These are phyloP conservation scores for Capromys pilorides DNA, from an alignment of 2,797 vertebrate species.

Conservation along the genomic window DNA sequence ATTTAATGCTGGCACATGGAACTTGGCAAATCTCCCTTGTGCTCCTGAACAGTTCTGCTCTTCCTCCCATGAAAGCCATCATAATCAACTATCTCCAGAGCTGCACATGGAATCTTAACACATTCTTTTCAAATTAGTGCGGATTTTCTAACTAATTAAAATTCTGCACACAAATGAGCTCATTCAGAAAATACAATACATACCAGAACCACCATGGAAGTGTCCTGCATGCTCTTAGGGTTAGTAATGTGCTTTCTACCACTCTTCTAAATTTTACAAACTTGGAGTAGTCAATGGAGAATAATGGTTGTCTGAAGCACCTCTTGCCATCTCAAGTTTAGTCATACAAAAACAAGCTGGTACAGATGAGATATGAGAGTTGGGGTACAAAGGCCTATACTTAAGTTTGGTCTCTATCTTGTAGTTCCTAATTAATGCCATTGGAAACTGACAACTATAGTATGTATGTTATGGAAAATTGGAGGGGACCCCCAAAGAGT, in stretches of 20 bases:
- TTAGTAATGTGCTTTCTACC: not conserved
- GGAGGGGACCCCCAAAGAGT: not conserved
- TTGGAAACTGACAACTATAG: not conserved
- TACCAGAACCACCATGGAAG: not conserved
- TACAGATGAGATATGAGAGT: not conserved
- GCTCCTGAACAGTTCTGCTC: not conserved
- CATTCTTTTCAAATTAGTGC: constrained; percentile 38
- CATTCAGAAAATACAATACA: not conserved
- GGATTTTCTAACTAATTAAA: constrained; percentile 25
- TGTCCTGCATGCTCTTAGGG: not conserved
- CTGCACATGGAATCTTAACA: constrained; percentile 9
- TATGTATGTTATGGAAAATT: not conserved
- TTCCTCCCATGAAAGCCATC: not conserved
- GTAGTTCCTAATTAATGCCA: not conserved
- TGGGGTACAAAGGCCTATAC: not conserved
- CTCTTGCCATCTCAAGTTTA: not conserved
- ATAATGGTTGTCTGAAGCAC: not conserved
- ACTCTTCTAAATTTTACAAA: not conserved
- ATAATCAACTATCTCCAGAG: not conserved
- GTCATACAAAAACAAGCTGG: not conserved
- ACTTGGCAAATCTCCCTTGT: not conserved
- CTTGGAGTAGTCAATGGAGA: not conserved
- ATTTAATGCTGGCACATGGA: constrained; percentile 4
- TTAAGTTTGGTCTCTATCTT: not conserved
- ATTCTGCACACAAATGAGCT: constrained; percentile 45